Evolutionary conservation across 2,888 invertebrate genomes (phyloP).

Genomic region (Agapetus fuscipes): DNA sequence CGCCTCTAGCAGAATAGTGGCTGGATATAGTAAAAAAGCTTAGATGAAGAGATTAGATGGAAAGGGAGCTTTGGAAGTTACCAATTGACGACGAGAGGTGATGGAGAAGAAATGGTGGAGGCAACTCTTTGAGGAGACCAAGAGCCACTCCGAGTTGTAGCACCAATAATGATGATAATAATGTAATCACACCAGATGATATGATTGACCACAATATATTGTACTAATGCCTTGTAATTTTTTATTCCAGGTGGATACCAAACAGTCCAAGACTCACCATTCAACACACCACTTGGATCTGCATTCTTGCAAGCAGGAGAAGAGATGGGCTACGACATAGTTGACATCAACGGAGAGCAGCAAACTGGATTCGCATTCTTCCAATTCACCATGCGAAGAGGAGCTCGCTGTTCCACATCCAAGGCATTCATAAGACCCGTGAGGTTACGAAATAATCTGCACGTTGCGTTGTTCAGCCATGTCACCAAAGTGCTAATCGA

Average conservation of each 20-base stretch:
- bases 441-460: constrained; percentile 67
- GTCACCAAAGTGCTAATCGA: constrained; percentile 70
- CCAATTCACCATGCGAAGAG: constrained; percentile 82
- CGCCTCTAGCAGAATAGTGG: too few species aligned
- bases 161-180: too few species aligned
- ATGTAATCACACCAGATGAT: too few species aligned
- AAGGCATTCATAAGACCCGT: constrained; percentile 80
- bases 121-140: too few species aligned
- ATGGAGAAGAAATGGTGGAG: too few species aligned
- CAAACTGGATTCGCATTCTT: constrained; percentile 83
- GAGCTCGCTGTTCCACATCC: constrained; percentile 71
- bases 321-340: constrained; percentile 82
- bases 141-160: too few species aligned
- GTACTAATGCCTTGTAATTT: neutral
- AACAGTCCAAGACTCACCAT: constrained; percentile 69
- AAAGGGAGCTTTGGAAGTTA: too few species aligned
- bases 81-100: too few species aligned
- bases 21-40: too few species aligned
- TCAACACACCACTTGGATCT: constrained; percentile 72
- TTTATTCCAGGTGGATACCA: constrained; percentile 57
- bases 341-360: constrained; percentile 76
- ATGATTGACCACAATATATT: too few species aligned
- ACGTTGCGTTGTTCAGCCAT: constrained; percentile 69
- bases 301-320: constrained; percentile 84
- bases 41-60: too few species aligned